Conservation (phyloP, 30 jellyfish, hydroid and myxozoan genomes). For the Morbakka virulenta region DNA sequence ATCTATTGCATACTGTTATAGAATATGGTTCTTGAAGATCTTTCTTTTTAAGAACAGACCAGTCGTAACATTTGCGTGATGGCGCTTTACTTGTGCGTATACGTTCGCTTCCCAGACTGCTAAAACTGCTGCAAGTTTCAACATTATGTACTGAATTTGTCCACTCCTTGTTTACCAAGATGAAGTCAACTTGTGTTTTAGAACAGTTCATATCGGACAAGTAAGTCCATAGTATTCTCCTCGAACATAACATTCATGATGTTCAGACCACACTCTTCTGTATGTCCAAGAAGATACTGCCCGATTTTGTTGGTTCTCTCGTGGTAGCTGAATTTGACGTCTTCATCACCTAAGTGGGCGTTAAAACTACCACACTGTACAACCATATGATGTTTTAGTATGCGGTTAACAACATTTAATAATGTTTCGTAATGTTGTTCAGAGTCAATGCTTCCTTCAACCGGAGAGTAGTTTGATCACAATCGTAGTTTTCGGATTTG, state of each 20-base stretch:
- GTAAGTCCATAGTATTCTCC: constrained; percentile 2
- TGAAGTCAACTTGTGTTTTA: too few species aligned
- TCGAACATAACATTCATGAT: background rate
- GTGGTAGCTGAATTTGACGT: constrained; percentile 42
- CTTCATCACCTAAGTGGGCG: too few species aligned
- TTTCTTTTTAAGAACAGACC: too few species aligned
- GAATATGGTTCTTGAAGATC: too few species aligned
- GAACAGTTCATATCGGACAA: constrained; percentile 7
- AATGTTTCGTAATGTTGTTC: constrained; percentile 8
- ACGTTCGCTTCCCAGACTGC: background rate
- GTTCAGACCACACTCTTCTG: too few species aligned
- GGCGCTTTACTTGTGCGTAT: too few species aligned
- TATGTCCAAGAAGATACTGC: background rate
- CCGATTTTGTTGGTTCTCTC: constrained; percentile 25
- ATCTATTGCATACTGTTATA: too few species aligned
- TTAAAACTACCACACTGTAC: background rate
- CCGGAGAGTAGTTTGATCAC: constrained; percentile 14
- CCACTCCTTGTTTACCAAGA: too few species aligned
- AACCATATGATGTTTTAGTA: background rate
- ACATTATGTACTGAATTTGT: too few species aligned
- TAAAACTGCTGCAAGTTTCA: constrained; percentile 14
- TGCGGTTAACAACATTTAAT: too few species aligned
- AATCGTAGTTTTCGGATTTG: constrained; percentile 8
- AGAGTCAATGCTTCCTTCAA: too few species aligned
- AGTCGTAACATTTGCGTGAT: constrained; percentile 2